Percentiles rank a stretch among this genome's conserved stretches.
phyloP scores from a whole-genome alignment of 2,888 invertebrate genomes.

The Andrena trimmerana region DNA sequence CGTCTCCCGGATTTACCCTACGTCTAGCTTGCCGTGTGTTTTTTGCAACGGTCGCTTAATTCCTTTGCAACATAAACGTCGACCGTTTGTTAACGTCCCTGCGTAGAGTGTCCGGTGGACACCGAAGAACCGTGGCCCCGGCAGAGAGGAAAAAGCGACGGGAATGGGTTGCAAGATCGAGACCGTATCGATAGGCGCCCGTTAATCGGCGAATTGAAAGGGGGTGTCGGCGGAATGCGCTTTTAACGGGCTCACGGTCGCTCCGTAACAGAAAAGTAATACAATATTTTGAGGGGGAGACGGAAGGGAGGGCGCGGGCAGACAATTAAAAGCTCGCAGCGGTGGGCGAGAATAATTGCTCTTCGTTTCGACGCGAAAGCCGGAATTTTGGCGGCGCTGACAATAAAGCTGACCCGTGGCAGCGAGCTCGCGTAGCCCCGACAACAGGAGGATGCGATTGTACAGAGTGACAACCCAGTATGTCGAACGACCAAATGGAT shows the following conservation, averaged over 20 bases:
- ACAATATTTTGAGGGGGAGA: slow-evolving; percentile 65
- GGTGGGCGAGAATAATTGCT: slow-evolving; percentile 73
- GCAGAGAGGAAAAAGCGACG: background rate
- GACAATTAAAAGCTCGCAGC: slow-evolving; percentile 74
- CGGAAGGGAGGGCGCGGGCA: slow-evolving; percentile 31
- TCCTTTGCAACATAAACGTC: background rate
- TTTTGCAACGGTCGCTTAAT: slow-evolving; percentile 4
- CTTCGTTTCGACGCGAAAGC: slow-evolving; percentile 74
- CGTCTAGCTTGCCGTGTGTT: slow-evolving; percentile 2
- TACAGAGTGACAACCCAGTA: slow-evolving; percentile 74
- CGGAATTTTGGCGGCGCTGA: slow-evolving; percentile 72
- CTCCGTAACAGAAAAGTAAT: slow-evolving; percentile 66
- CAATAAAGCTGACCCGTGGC: slow-evolving; percentile 70
- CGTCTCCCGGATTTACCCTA: too few species aligned
- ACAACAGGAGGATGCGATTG: slow-evolving; percentile 72
- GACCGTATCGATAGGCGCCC: slow-evolving; percentile 33
- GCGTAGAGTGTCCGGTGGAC: slow-evolving; percentile 23
- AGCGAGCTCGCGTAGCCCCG: slow-evolving; percentile 42
- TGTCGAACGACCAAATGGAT: slow-evolving; percentile 76
- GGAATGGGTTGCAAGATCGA: slow-evolving; percentile 12
- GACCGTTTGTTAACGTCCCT: slow-evolving; percentile 17
- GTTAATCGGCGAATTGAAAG: slow-evolving; percentile 52
- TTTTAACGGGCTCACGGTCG: slow-evolving; percentile 56
- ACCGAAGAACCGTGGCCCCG: background rate
- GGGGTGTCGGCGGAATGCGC: slow-evolving; percentile 19